These are phyloP conservation scores for Loriculus beryllinus DNA, from an alignment of 2,797 vertebrate genomes.

Conservation along the genomic window DNA sequence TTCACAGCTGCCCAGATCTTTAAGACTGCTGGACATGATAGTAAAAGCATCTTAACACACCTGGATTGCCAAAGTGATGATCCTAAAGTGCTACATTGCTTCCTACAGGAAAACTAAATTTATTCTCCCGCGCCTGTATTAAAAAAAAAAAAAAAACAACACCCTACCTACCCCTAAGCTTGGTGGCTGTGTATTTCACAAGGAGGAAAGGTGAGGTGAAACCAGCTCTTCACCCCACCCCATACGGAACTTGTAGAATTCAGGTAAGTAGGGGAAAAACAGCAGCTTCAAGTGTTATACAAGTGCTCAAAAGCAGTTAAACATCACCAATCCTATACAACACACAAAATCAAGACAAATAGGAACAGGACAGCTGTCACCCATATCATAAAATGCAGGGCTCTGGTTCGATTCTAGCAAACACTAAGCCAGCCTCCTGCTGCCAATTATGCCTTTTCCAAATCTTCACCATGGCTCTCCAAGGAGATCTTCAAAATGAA, in stretches of 20 bases:
- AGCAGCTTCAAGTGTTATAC: not conserved
- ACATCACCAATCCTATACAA: not conserved
- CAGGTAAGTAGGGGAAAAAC: not conserved
- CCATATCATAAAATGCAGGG: not conserved
- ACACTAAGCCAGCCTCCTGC: not conserved
- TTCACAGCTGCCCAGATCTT: not conserved
- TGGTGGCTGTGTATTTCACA: not conserved
- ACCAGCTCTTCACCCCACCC: not conserved
- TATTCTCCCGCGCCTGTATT: not conserved
- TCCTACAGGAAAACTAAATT: not conserved
- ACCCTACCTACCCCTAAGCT: not conserved
- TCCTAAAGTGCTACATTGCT: not conserved
- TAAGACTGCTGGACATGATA: not conserved
- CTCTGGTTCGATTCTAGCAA: not conserved
- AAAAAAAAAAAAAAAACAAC: not conserved
- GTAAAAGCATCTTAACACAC: not conserved
- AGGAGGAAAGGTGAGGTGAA: not conserved
- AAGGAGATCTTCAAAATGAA: not conserved
- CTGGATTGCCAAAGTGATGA: not conserved
- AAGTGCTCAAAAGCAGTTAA: not conserved
- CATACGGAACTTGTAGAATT: not conserved
- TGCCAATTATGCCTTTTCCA: not conserved
- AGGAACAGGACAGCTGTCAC: not conserved
- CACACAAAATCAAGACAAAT: not conserved
- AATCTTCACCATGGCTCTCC: not conserved